Evolutionary conservation across 2,113 vertebrate species (phyloP).

Genomic region (Tylochromis polylepis): DNA sequence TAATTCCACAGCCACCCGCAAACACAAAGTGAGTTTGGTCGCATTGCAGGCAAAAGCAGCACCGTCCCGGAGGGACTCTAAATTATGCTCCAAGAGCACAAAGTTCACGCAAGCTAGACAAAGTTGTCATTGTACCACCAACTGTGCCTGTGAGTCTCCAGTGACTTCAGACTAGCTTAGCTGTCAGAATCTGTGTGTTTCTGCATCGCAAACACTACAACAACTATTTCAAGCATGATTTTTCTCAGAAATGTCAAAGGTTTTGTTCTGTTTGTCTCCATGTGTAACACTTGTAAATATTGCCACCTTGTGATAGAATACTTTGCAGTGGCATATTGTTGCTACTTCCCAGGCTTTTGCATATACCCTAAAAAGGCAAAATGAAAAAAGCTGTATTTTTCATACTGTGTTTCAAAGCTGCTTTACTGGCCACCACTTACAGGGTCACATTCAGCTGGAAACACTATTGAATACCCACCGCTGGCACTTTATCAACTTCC

Average conservation of each 20-base stretch:
- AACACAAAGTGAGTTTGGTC: neutral
- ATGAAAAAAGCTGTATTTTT: neutral
- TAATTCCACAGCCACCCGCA: constrained; percentile 20
- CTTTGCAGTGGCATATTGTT: neutral
- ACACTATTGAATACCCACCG: neutral
- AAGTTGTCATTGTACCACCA: constrained; percentile 40
- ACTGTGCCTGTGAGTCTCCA: constrained; percentile 21
- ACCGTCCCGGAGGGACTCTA: constrained; percentile 24
- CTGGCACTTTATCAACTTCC: constrained; percentile 4
- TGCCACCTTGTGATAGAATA: constrained; percentile 22
- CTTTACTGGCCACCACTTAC: neutral
- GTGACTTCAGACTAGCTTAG: constrained; percentile 32
- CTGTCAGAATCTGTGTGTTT: constrained; percentile 30
- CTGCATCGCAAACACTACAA: constrained; percentile 4
- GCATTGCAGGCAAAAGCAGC: neutral
- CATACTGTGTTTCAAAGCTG: neutral
- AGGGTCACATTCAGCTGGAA: neutral
- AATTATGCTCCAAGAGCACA: constrained; percentile 43
- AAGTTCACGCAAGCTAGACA: constrained; percentile 53
- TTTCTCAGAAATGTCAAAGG: constrained; percentile 27
- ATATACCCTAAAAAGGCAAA: neutral
- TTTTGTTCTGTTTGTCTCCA: neutral
- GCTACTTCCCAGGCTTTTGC: neutral
- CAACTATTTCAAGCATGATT: constrained; percentile 13
- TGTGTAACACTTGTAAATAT: constrained; percentile 25